Evolutionary conservation across 2,113 vertebrate species (phyloP), one percentile per base, ranked within the genome.

Genomic region (Saccopteryx leptura): DNA sequence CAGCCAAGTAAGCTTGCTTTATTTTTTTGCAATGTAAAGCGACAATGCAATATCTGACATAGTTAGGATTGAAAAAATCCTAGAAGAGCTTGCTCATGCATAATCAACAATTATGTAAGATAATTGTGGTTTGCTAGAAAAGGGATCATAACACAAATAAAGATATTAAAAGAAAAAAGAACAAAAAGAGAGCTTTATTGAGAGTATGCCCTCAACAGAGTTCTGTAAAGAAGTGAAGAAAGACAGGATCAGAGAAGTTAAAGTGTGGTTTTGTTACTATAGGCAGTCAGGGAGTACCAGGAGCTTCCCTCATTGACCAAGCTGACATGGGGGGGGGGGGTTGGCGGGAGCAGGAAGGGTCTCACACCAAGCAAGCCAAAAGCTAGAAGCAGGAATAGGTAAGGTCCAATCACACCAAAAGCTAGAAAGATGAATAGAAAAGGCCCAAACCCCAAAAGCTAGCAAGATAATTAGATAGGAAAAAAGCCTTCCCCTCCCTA

Each of bases 11-110:
- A 66, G 65, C 24, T 68, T 18, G 33, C 80, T 52, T 79, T 46
- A 26, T 33, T 81, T 86, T 84, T 46, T 61, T 39, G 60, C 15
- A 15, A 21, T 5, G 61, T 31, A 89, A 81, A 3, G 39, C 28
- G 26, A 76, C 52, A 75, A 18, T 76, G 23, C 61, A 31, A 54
- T 61, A 83, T 68, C 28, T 71, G 31, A 91, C 28, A 39, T 21
- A 50, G 79, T 48, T 81, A 90, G 28, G 81, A 65, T 4, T 71
- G 74, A 88, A 91, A 33, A 91, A 78, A 93, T 71, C 86, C 68
- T 82, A 58, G 56, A 71, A 69, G n/a, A 56, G 19, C 63, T 71
- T 78, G 46, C 26, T 78, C 52, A 46, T 17, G 23, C 31, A 58
- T 72, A 63, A 83, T 46, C 63, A 48, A 93, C 80, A 79, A 60